A percentile compares a stretch with the other conserved stretches of the same genome.
Evolutionary conservation across 2,888 invertebrate genomes (phyloP).

Genomic region (Agrilus mali): DNA sequence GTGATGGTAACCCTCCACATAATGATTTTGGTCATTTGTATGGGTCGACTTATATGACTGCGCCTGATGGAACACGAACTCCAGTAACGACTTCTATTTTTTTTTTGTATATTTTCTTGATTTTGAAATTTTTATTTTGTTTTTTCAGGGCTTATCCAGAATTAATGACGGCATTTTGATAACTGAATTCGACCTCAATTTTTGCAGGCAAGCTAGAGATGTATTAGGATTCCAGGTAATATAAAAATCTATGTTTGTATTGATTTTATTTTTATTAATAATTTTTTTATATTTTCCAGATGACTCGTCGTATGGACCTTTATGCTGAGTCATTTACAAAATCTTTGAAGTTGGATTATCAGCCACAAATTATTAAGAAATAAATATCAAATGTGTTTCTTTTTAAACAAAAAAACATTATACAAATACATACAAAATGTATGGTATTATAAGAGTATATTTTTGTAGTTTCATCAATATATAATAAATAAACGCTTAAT

Average conservation of each 20-base stretch:
- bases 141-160: slow-evolving; percentile 22
- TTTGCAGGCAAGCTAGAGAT: slow-evolving; percentile 88
- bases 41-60: too few relatives aligned
- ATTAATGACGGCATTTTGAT: slow-evolving; percentile 60
- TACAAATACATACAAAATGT: too few relatives aligned
- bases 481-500: too few relatives aligned
- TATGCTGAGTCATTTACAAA: slow-evolving; percentile 68
- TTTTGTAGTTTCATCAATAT: too few relatives aligned
- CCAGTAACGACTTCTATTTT: too few relatives aligned
- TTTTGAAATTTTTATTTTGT: too few relatives aligned
- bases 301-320: slow-evolving; percentile 84
- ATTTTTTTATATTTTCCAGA: slow-evolving; percentile 35
- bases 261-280: slow-evolving; percentile 4
- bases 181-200: slow-evolving; percentile 81
- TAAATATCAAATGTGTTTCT: slow-evolving; percentile 11
- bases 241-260: neutral
- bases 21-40: slow-evolving; percentile 25
- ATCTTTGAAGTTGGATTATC: slow-evolving; percentile 59
- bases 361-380: slow-evolving; percentile 60
- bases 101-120: too few relatives aligned
- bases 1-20: slow-evolving; percentile 59
- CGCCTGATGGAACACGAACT: too few relatives aligned
- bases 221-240: slow-evolving; percentile 80
- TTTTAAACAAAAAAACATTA: too few relatives aligned
- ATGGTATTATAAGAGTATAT: too few relatives aligned